phyloP scores from a whole-genome alignment of 2,797 vertebrate species.

The Erethizon dorsatum region DNA sequence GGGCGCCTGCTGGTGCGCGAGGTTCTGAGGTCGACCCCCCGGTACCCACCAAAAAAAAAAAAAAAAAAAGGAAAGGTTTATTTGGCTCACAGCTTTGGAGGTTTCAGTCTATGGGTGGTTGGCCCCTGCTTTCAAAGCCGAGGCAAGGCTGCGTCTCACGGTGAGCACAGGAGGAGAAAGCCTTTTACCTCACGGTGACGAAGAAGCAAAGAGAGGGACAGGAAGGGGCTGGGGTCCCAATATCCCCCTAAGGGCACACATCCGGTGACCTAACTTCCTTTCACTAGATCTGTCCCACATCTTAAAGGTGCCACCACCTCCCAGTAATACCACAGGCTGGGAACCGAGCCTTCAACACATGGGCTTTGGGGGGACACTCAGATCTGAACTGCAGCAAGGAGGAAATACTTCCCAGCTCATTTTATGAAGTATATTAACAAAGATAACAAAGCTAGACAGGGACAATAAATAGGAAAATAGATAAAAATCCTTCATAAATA shows the following conservation, averaged over 20 bases:
- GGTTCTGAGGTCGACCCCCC: too few species aligned
- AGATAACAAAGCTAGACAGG: conserved; percentile 42
- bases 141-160: neutral
- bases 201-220: neutral
- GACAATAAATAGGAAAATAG: neutral
- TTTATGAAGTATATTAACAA: neutral
- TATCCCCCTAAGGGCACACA: too few species aligned
- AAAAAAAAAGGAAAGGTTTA: too few species aligned
- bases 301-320: neutral
- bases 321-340: neutral
- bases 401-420: neutral
- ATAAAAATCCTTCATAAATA: neutral
- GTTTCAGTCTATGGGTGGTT: neutral
- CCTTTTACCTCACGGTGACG: neutral
- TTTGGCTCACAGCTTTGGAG: neutral
- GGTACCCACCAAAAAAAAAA: too few species aligned
- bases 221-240: neutral
- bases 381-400: neutral
- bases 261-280: neutral
- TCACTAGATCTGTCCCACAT: too few species aligned
- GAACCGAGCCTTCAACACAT: neutral
- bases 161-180: neutral
- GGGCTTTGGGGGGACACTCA: neutral
- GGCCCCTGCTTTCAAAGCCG: neutral
- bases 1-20: too few species aligned